Evolutionary conservation across 2,797 vertebrate species (phyloP), one percentile per base, ranked within the genome.

Genomic region (Hozukius guyotensis): DNA sequence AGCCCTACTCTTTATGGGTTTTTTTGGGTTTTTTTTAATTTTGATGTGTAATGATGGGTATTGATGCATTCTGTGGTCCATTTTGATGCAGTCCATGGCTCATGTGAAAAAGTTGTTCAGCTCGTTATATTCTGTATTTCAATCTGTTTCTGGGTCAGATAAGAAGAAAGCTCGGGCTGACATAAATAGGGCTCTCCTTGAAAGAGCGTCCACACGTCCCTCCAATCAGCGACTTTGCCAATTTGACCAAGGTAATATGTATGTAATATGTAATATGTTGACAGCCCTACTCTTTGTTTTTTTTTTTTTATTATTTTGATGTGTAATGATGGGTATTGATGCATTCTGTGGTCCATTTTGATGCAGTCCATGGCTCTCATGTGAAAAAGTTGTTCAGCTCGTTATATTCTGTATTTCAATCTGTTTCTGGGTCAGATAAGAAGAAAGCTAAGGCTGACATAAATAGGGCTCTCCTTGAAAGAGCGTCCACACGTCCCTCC

Each of bases 381-480:
- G 24, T 65, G 8, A 46, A 27, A 29, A 13, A 2, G 1, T 0
- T 20, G 16, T 2, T 46, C 1, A 60, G 34, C 12, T 38, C 13
- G 36, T 38, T 38, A 38, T 14, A 38, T 59, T 72, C 55, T 36
- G 10, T 25, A 22, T 76, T 62, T 77, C 2, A 69, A 57, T 71
- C 20, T 61, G 18, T 86, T 77, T 77, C 63, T 49, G 46, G 0
- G 1, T 6, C 9, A 20, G 25, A 16, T 14, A 1, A 14, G 6
- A 38, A 2, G 11, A 4, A n/a, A 11, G 18, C 13, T 14, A 4
- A 0, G 1, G 8, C 2, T 0, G 18, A 62, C 34, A 1, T 36
- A 56, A 5, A 0, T 0, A 0, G 0, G 2, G 0, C 0, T 36
- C 18, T 85, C 0, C 2, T 77, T 14, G 0, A 49, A 5, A 36